These are phyloP conservation scores for Drosophila ananassae DNA, from an alignment of 1,140 invertebrate species.

Conservation along the genomic window DNA sequence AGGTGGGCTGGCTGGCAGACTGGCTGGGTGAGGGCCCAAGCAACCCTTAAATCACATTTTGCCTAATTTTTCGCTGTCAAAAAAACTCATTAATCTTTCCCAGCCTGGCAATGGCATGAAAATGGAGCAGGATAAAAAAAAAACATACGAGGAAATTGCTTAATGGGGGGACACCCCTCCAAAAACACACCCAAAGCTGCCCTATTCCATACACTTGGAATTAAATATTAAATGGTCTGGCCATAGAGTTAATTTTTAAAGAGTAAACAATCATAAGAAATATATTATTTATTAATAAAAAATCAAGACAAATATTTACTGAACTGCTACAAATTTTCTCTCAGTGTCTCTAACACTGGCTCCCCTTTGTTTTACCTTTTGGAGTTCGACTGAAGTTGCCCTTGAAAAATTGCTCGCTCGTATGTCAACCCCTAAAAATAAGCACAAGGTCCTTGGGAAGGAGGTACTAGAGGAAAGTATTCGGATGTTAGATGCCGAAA, in stretches of 20 bases:
- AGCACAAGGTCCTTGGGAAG: not conserved
- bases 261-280: no score
- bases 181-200: constrained; percentile 47
- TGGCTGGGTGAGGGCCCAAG: constrained; percentile 21
- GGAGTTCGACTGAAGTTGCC: constrained; percentile 61
- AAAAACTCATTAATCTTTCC: constrained; percentile 80
- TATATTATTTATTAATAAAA: not conserved
- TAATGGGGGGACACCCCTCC: constrained; percentile 54
- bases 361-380: constrained; percentile 54
- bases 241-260: no score
- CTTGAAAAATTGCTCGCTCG: constrained; percentile 77
- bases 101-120: constrained; percentile 75
- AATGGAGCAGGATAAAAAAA: constrained; percentile 76
- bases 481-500: constrained; percentile 22
- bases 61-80: constrained; percentile 82
- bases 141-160: constrained; percentile 80
- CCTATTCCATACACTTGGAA: constrained; percentile 6
- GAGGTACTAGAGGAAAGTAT: not conserved
- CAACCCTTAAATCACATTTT: constrained; percentile 83
- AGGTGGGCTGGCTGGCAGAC: constrained; percentile 15
- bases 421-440: constrained; percentile 59
- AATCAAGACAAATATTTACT: not conserved
- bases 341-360: not conserved
- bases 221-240: no score
- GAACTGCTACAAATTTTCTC: not conserved